phyloP scores from a whole-genome alignment of 2,888 invertebrate species.

The Tillus elongatus region DNA sequence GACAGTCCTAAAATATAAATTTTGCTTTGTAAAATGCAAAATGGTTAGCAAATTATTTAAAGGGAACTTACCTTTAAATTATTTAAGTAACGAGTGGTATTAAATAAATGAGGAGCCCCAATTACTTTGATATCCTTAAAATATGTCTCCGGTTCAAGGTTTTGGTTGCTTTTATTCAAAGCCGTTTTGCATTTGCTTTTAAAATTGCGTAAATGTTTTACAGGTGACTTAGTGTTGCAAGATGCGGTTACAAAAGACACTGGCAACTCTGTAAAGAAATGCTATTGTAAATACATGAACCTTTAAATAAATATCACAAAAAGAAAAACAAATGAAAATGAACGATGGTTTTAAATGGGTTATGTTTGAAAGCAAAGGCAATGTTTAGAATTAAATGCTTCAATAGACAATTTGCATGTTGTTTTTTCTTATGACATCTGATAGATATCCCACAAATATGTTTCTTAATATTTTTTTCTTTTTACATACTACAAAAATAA shows the following conservation, averaged over 20 bases:
- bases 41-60: constrained; percentile 7
- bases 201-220: constrained; percentile 42
- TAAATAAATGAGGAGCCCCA: constrained; percentile 28
- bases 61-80: constrained; percentile 27
- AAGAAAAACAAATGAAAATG: no score
- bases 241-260: constrained; percentile 31
- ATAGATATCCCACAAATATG: no score
- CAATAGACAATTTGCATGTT: no score
- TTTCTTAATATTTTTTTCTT: no score
- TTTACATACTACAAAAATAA: no score
- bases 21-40: background rate
- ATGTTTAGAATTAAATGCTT: no score
- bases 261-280: constrained; percentile 32
- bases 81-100: constrained; percentile 26
- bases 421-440: no score
- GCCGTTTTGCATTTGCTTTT: constrained; percentile 38
- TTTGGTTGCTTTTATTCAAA: constrained; percentile 31
- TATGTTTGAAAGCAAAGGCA: no score
- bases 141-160: constrained; percentile 35
- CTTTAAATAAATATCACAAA: no score
- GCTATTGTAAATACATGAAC: no score
- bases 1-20: constrained; percentile 31
- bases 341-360: no score
- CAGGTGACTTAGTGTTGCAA: constrained; percentile 35
- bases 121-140: constrained; percentile 30